These are phyloP conservation scores for Electrophaes corylata DNA, from an alignment of 2,888 invertebrate genomes.

Conservation along the genomic window DNA sequence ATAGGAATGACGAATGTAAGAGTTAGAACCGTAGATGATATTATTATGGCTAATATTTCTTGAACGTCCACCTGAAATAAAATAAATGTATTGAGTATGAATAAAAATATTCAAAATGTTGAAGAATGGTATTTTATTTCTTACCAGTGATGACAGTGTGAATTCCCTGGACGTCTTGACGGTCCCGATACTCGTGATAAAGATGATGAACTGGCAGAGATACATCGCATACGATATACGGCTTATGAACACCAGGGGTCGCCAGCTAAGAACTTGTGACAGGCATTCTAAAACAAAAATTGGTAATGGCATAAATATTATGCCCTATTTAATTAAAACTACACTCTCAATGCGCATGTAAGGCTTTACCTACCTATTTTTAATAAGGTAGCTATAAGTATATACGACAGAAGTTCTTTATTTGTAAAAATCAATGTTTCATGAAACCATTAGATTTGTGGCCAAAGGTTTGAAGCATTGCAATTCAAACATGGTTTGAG, in stretches of 20 bases:
- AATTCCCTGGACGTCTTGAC: conserved; percentile 85
- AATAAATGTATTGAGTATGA: neutral
- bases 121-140: conserved; percentile 36
- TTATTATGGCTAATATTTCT: conserved; percentile 81
- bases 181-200: conserved; percentile 86
- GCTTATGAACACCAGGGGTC: conserved; percentile 85
- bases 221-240: conserved; percentile 88
- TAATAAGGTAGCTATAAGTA: no score
- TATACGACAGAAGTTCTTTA: no score
- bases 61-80: conserved; percentile 80
- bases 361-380: no score
- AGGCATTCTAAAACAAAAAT: conserved; percentile 65
- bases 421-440: no score
- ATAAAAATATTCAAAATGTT: neutral
- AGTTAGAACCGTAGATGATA: conserved; percentile 82
- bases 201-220: conserved; percentile 86
- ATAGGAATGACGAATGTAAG: conserved; percentile 87
- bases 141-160: conserved; percentile 83
- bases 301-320: neutral
- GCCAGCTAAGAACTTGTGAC: conserved; percentile 79
- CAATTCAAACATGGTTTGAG: no score
- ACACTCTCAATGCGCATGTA: no score
- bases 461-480: no score
- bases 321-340: no score
- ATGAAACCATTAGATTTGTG: no score